phyloP scores from a whole-genome alignment of 64 coral and sea anemone species.

The Montipora cactus region DNA sequence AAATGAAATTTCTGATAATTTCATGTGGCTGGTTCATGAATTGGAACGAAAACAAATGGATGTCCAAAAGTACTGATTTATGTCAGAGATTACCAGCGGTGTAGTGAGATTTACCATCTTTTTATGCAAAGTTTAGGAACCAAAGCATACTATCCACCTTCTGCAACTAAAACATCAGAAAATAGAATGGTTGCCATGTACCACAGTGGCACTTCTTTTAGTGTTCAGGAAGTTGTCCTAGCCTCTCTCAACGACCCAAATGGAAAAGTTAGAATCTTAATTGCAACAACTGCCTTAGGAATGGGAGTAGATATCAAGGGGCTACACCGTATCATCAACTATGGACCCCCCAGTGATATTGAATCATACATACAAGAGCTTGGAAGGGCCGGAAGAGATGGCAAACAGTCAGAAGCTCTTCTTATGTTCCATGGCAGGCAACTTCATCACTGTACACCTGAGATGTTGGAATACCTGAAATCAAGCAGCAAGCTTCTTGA shows the following conservation, averaged over 20 bases:
- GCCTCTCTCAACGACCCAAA: conserved; percentile 11
- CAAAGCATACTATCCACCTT: not conserved
- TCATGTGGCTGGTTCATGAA: conserved; percentile 32
- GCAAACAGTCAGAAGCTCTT: conserved; percentile 11
- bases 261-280: conserved; percentile 36
- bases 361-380: conserved; percentile 47
- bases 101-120: conserved; percentile 21
- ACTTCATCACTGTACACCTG: conserved; percentile 19
- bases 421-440: conserved; percentile 26
- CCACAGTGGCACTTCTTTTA: conserved; percentile 23
- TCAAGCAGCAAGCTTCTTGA: not conserved
- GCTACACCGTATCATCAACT: conserved; percentile 33
- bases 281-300: conserved; percentile 67
- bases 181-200: conserved; percentile 62
- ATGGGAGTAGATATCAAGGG: conserved; percentile 63
- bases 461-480: conserved; percentile 41
- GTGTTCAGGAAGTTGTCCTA: conserved; percentile 33
- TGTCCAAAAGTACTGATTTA: conserved; percentile 31
- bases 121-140: not conserved
- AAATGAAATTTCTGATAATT: conserved; percentile 45
- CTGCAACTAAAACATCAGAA: not conserved
- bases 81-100: not conserved
- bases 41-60: conserved; percentile 27
- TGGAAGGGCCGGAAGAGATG: conserved; percentile 59
- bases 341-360: conserved; percentile 46